Conservation (phyloP, 2,888 invertebrate species). For the Athrips mouffetella region DNA sequence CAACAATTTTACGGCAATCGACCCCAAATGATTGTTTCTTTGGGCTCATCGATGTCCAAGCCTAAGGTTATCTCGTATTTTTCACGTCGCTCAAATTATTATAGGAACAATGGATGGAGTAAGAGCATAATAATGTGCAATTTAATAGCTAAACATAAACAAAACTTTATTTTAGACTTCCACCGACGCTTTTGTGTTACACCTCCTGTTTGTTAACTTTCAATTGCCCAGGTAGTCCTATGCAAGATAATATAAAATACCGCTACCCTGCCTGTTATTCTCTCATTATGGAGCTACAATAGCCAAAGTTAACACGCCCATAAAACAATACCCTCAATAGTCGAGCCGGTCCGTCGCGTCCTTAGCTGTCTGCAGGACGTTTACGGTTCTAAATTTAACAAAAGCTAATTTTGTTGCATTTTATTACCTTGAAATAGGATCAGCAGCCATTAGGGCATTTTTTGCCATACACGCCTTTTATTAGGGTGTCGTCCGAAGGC, state of each 20-base stretch:
- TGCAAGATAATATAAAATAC: conserved; percentile 20
- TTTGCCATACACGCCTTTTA: conserved; percentile 77
- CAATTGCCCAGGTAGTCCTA: conserved; percentile 5
- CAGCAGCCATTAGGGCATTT: conserved; percentile 69
- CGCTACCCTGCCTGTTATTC: conserved; percentile 26
- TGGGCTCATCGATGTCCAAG: too few species aligned
- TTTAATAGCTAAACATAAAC: background rate
- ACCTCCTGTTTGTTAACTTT: background rate
- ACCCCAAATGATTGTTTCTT: too few species aligned
- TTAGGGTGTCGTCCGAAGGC: conserved; percentile 76
- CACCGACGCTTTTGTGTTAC: background rate
- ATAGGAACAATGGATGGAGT: too few species aligned
- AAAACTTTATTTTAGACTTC: background rate
- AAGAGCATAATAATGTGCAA: too few species aligned
- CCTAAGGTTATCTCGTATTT: too few species aligned
- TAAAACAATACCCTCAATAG: conserved; percentile 58
- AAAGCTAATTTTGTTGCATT: conserved; percentile 77
- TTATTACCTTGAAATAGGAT: conserved; percentile 75
- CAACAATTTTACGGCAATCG: too few species aligned
- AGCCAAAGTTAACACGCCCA: conserved; percentile 47
- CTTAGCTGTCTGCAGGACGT: conserved; percentile 47
- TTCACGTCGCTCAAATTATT: too few species aligned
- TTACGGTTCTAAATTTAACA: conserved; percentile 65
- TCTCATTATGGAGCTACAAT: conserved; percentile 42
- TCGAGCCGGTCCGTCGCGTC: conserved; percentile 41